Evolutionary conservation across 2,797 vertebrate genomes (phyloP).

Genomic region (Scleropages formosus): DNA sequence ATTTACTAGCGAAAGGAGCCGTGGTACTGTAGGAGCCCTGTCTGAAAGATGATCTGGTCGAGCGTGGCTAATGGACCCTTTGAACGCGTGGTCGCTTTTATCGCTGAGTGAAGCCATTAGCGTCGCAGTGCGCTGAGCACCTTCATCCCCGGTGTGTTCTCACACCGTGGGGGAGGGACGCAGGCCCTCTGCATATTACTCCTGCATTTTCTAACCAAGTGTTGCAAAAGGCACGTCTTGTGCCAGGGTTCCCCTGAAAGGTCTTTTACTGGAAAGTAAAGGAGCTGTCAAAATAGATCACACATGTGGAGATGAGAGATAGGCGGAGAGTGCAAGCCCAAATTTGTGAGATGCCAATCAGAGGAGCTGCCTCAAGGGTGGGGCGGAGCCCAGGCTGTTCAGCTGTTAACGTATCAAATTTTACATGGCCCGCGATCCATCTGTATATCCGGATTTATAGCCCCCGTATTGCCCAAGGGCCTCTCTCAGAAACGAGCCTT

Average conservation of each 20-base stretch:
- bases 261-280: slow-evolving; percentile 23
- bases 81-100: neutral
- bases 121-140: neutral
- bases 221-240: neutral
- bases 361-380: slow-evolving; percentile 55
- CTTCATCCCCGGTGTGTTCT: neutral
- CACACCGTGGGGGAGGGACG: neutral
- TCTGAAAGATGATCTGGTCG: neutral
- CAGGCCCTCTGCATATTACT: neutral
- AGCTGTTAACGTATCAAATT: slow-evolving; percentile 72
- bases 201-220: neutral
- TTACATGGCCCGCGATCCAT: slow-evolving; percentile 58
- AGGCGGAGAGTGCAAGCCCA: slow-evolving; percentile 42
- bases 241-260: slow-evolving; percentile 18
- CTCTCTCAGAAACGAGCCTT: slow-evolving; percentile 28
- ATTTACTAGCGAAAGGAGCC: neutral
- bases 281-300: slow-evolving; percentile 36
- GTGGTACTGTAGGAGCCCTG: neutral
- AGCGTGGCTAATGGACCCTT: neutral
- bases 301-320: slow-evolving; percentile 27
- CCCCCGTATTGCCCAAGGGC: slow-evolving; percentile 30
- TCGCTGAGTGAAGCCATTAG: slow-evolving; percentile 9
- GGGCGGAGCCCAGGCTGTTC: slow-evolving; percentile 54
- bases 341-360: slow-evolving; percentile 69
- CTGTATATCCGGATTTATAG: slow-evolving; percentile 38